Conservation (phyloP, 1,140 invertebrate genomes). For the Calephelis virginiensis region DNA sequence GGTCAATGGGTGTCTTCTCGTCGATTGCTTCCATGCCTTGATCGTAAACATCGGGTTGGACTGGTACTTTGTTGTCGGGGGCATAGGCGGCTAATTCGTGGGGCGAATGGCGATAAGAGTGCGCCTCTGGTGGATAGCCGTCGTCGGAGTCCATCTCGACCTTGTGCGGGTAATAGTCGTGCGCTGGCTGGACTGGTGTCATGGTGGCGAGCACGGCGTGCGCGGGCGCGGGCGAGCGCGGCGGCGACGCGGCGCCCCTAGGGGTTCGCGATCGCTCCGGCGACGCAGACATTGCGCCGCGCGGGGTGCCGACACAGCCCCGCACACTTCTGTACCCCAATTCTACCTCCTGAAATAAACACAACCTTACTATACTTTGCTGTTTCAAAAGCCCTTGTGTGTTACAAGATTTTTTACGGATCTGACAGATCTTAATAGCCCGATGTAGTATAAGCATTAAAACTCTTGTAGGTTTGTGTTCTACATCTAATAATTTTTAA, state of each 20-base stretch:
- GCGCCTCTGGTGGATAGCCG: conserved; percentile 73
- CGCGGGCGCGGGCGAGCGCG: conserved; percentile 79
- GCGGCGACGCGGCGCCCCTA: conserved; percentile 50
- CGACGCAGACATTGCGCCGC: conserved; percentile 63
- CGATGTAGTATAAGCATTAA: no score
- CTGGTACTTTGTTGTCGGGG: conserved; percentile 73
- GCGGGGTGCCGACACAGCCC: conserved; percentile 51
- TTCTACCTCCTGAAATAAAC: conserved; percentile 55
- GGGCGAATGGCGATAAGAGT: conserved; percentile 76
- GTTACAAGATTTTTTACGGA: neutral
- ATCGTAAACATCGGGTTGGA: conserved; percentile 78
- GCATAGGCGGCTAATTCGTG: conserved; percentile 79
- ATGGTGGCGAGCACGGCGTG: conserved; percentile 87
- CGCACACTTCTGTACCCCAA: conserved; percentile 56
- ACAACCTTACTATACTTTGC: conserved; percentile 9
- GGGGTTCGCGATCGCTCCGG: conserved; percentile 59
- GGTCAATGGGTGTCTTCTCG: conserved; percentile 85
- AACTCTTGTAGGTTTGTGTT: no score
- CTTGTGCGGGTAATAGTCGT: conserved; percentile 80
- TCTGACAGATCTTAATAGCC: no score
- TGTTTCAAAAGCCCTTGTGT: neutral
- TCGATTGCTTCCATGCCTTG: conserved; percentile 82
- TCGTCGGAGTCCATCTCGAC: conserved; percentile 77
- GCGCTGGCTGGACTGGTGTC: conserved; percentile 80
- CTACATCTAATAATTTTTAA: no score